Evolutionary conservation across 2,113 vertebrate genomes (phyloP).

Genomic region (Rhinoptilus africanus): DNA sequence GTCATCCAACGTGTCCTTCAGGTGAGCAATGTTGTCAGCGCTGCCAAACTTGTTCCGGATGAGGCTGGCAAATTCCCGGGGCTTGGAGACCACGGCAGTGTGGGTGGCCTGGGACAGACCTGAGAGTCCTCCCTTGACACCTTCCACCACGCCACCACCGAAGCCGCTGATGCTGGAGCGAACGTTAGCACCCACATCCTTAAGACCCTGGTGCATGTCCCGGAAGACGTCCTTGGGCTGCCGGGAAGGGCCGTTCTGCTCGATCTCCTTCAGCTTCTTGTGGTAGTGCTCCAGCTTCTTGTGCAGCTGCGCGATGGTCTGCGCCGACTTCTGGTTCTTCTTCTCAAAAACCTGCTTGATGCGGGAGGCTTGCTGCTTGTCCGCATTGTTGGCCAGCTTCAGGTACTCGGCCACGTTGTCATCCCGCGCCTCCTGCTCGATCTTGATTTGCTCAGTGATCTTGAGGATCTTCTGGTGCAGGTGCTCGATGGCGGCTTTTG

Average conservation of each 20-base stretch:
- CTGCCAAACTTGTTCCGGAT: constrained; percentile 98
- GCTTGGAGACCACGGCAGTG: constrained; percentile 93
- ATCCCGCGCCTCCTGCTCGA: constrained; percentile 96
- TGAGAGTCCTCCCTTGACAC: constrained; percentile 92
- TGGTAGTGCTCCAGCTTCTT: constrained; percentile 98
- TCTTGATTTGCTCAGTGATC: constrained; percentile 97
- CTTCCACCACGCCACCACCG: constrained; percentile 92
- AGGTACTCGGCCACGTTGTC: constrained; percentile 98
- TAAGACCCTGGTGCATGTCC: constrained; percentile 97
- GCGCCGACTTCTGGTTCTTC: constrained; percentile 98
- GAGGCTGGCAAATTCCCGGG: constrained; percentile 93
- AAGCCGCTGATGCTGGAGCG: constrained; percentile 97
- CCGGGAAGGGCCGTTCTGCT: constrained; percentile 93
- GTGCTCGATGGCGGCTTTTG: constrained; percentile 91
- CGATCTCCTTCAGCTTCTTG: constrained; percentile 94
- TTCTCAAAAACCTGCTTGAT: constrained; percentile 99
- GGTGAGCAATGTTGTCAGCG: constrained; percentile 93
- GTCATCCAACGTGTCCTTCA: constrained; percentile 92
- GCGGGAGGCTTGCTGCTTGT: constrained; percentile 93
- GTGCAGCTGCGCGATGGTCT: constrained; percentile 96
- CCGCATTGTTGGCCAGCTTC: constrained; percentile 96
- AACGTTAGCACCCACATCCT: constrained; percentile 94
- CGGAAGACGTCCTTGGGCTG: constrained; percentile 97
- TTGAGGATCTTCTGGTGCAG: constrained; percentile 98
- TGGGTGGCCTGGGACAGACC: constrained; percentile 90